Evolutionary conservation across 1,140 invertebrate genomes (phyloP).

Genomic region (Nephotettix cincticeps): DNA sequence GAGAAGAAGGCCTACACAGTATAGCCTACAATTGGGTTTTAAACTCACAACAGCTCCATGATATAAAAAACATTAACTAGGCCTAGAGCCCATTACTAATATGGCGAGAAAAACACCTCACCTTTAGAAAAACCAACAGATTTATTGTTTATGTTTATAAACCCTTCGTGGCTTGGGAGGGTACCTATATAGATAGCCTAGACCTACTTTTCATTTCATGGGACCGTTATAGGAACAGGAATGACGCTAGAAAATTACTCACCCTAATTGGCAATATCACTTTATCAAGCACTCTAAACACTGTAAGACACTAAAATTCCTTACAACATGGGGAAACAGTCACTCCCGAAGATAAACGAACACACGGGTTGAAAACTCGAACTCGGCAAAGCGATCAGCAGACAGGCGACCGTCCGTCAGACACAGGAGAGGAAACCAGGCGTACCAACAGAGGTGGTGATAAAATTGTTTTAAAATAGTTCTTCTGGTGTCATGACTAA

Average conservation of each 20-base stretch:
- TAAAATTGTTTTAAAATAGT: background rate
- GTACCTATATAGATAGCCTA: background rate
- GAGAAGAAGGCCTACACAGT: too few relatives aligned
- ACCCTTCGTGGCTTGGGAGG: background rate
- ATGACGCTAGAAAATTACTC: background rate
- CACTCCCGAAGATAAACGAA: background rate
- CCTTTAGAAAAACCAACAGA: too few relatives aligned
- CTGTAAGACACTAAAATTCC: background rate
- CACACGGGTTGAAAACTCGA: too few relatives aligned
- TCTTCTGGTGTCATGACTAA: background rate
- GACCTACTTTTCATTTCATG: background rate
- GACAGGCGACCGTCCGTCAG: background rate
- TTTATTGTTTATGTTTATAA: background rate
- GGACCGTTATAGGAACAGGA: too few relatives aligned
- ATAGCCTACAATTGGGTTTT: too few relatives aligned
- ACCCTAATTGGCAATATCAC: background rate
- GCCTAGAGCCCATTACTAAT: too few relatives aligned
- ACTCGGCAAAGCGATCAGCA: background rate
- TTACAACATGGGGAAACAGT: background rate
- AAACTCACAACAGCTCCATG: too few relatives aligned
- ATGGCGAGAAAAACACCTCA: too few relatives aligned
- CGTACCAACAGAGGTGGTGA: background rate
- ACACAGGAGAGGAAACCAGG: constrained; percentile 5
- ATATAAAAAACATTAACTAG: too few relatives aligned
- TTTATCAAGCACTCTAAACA: background rate